A percentile compares a stretch with the other conserved stretches of the same genome.
These are phyloP conservation scores for Ramphastos sulfuratus DNA, from an alignment of 2,113 vertebrate genomes.

Conservation along the genomic window DNA sequence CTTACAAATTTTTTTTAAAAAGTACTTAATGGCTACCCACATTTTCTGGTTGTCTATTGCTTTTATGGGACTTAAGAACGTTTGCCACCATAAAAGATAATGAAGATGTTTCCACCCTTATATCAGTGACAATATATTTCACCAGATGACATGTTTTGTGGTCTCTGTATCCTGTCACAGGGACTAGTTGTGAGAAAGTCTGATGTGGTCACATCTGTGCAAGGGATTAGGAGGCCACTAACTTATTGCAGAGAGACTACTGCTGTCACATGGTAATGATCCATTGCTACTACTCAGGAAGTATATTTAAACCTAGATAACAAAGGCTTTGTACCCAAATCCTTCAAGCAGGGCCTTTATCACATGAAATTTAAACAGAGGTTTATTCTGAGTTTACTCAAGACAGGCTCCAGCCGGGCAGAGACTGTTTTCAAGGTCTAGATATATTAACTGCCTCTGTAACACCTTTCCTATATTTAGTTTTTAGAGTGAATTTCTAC, in stretches of 20 bases:
- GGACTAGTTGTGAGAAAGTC: neutral
- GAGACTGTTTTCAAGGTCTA: neutral
- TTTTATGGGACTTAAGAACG: neutral
- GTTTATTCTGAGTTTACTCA: neutral
- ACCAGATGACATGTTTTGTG: neutral
- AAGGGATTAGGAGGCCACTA: neutral
- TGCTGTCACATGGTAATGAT: conserved; percentile 28
- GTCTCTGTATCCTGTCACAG: neutral
- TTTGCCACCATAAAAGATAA: neutral
- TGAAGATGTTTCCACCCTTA: neutral
- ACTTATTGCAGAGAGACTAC: neutral
- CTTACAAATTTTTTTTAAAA: neutral
- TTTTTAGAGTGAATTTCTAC: neutral
- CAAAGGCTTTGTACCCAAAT: neutral
- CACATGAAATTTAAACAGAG: neutral
- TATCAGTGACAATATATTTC: neutral
- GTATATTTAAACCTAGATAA: conserved; percentile 30
- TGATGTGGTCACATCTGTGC: conserved; percentile 43
- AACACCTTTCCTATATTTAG: neutral
- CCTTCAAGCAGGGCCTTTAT: neutral
- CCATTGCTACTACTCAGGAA: neutral
- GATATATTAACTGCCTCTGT: neutral
- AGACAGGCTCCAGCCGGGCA: neutral
- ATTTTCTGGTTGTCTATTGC: neutral
- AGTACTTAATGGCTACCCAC: neutral